Evolutionary conservation across 2,113 vertebrate genomes (phyloP), one percentile per base, ranked within the genome.

Genomic region (Corydoras sp.): DNA sequence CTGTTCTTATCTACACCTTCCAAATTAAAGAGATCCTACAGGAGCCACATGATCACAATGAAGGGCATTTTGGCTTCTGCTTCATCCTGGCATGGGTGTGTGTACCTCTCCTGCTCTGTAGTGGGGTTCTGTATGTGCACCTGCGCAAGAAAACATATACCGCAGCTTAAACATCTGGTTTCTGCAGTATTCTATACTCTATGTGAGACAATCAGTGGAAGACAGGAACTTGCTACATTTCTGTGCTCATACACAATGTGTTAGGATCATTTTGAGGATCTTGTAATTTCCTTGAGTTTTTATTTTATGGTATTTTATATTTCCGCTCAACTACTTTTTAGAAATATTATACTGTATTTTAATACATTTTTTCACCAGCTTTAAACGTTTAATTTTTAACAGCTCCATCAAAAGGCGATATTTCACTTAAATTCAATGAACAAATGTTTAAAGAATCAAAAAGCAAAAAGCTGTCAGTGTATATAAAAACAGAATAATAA

Each of bases 61-160:
- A 70, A 5, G 93, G 93, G 62, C 85, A 66, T 43, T 95, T 92
- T 3, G 93, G 94, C 3, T 93, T 91, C 84, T 93, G 93, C 80
- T 95, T 92, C 29, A 86, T 90, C 66, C 79, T 95, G 73, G 92
- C 93, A 2, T 94, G 93, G 93, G 74, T 91, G 61, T 91, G 91
- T 31, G 89, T 93, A 43, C 94, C 93, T 24, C 85, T 94, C 1
- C 88, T 92, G 13, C 84, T 95, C 29, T 24, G 87, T 74, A 94
- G 92, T 2, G 91, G 88, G 2, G 49, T 91, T 13, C 77, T 95
- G 6, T 95, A 95, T 58, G 84, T 92, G 68, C 93, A 94, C 80
- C 85, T 95, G 72, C 88, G 92, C 71, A 95, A 95, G 78, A 90
- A 30, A 55, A 62, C 65, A 18, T 54, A 63, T 54, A 53, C 63